Percentiles rank a stretch among this genome's conserved stretches.
phyloP scores from a whole-genome alignment of 2,888 invertebrate species.

The Scrobipalpa atriplicella region DNA sequence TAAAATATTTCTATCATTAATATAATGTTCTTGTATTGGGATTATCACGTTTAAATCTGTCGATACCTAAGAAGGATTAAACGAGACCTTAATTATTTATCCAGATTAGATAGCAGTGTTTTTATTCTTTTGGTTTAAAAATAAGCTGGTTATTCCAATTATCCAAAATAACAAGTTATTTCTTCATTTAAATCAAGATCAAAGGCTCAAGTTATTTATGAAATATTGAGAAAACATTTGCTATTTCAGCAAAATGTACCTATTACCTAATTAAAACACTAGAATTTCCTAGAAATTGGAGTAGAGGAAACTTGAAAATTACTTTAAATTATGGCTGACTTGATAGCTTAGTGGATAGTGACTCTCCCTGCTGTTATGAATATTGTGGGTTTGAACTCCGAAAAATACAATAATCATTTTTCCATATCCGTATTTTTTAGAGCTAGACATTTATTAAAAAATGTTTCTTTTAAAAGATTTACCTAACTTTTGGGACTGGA shows the following conservation, averaged over 20 bases:
- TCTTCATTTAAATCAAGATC: background rate
- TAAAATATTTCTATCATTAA: constrained; percentile 50
- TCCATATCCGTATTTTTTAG: no score
- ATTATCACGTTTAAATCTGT: background rate
- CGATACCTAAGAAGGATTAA: background rate
- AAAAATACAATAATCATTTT: no score
- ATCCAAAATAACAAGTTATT: background rate
- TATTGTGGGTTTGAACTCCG: no score
- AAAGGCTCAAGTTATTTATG: background rate
- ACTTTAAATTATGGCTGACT: constrained; percentile 19
- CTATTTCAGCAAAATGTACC: background rate
- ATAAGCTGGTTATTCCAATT: background rate
- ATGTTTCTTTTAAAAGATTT: no score
- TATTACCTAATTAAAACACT: background rate
- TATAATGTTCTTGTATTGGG: constrained; percentile 38
- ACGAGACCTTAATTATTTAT: background rate
- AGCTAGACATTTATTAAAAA: no score
- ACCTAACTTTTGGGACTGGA: no score
- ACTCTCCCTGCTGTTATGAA: no score
- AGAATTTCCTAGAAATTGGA: background rate
- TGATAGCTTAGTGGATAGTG: no score
- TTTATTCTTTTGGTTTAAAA: background rate
- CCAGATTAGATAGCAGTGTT: background rate
- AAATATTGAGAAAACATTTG: background rate
- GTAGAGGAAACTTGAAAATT: constrained; percentile 18